Percentiles rank a stretch among this genome's conserved stretches.
phyloP scores from a whole-genome alignment of 1,140 invertebrate genomes.

The Manduca sexta region DNA sequence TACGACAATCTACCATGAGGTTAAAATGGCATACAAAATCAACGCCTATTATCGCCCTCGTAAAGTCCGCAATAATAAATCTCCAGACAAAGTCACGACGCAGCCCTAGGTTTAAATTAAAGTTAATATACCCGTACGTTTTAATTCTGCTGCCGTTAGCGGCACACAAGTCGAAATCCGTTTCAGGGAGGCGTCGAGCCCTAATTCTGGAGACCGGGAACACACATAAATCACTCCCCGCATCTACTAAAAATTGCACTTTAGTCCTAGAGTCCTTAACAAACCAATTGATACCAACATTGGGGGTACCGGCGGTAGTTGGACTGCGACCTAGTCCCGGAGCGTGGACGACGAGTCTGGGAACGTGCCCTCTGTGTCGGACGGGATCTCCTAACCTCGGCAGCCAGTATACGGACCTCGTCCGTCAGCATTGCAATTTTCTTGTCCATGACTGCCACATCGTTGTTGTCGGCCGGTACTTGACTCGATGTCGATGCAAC shows the following conservation, averaged over 20 bases:
- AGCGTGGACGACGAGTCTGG: not conserved
- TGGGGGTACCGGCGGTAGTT: constrained; percentile 1
- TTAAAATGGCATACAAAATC: constrained; percentile 40
- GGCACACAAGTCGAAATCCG: constrained; percentile 15
- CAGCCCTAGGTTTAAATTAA: constrained; percentile 22
- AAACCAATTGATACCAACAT: constrained; percentile 15
- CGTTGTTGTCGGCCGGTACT: not conserved
- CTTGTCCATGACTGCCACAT: not conserved
- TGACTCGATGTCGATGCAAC: not conserved
- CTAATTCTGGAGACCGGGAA: not conserved
- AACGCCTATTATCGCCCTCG: constrained; percentile 44
- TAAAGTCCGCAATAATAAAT: constrained; percentile 27
- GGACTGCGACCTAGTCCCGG: not conserved
- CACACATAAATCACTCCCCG: constrained; percentile 5
- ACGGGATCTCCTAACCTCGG: not conserved
- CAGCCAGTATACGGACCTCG: not conserved
- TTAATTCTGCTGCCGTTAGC: constrained; percentile 20
- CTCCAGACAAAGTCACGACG: constrained; percentile 21
- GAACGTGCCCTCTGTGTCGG: constrained; percentile 1
- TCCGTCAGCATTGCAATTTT: not conserved
- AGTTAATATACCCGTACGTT: constrained; percentile 15
- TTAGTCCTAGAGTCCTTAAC: not conserved
- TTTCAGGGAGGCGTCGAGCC: constrained; percentile 3
- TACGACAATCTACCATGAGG: constrained; percentile 28
- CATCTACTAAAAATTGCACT: constrained; percentile 3